Conservation (phyloP, 2,113 vertebrate species). For the Calyptomena viridis region DNA sequence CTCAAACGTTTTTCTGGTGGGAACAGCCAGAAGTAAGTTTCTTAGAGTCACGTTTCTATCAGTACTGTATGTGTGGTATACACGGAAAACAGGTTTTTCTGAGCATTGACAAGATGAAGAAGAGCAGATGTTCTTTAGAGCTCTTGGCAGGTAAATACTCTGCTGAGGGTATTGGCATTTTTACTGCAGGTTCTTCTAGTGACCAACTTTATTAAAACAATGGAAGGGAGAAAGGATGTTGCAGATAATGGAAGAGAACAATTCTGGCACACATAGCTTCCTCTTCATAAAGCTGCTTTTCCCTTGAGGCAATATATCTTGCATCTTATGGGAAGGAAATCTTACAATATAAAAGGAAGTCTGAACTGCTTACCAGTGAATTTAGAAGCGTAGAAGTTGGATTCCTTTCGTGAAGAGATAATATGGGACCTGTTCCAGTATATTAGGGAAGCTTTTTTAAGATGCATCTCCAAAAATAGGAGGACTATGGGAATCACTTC, state of each 20-base stretch:
- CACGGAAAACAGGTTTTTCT: background rate
- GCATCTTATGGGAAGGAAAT: conserved; percentile 47
- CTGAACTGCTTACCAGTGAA: conserved; percentile 46
- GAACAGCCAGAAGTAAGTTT: background rate
- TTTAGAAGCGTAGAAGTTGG: conserved; percentile 22
- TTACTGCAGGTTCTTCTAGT: conserved; percentile 20
- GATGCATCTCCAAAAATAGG: conserved; percentile 28
- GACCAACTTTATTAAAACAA: conserved; percentile 39
- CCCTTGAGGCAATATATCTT: conserved; percentile 42
- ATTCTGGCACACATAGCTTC: conserved; percentile 27
- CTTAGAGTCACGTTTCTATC: background rate
- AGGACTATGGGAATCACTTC: conserved; percentile 6
- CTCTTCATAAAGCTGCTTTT: conserved; percentile 49
- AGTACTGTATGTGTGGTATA: background rate
- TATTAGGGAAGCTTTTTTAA: conserved; percentile 32
- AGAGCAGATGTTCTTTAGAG: background rate
- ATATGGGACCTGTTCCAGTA: background rate
- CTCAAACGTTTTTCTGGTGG: background rate
- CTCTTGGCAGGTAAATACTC: background rate
- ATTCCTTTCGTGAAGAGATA: conserved; percentile 31
- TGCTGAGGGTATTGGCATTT: background rate
- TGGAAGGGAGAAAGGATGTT: conserved; percentile 31
- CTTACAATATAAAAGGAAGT: conserved; percentile 49
- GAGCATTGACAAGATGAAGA: background rate
- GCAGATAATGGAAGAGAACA: conserved; percentile 40